Evolutionary conservation across 2,888 invertebrate genomes (phyloP).

Genomic region (Ennomos quercinarius): DNA sequence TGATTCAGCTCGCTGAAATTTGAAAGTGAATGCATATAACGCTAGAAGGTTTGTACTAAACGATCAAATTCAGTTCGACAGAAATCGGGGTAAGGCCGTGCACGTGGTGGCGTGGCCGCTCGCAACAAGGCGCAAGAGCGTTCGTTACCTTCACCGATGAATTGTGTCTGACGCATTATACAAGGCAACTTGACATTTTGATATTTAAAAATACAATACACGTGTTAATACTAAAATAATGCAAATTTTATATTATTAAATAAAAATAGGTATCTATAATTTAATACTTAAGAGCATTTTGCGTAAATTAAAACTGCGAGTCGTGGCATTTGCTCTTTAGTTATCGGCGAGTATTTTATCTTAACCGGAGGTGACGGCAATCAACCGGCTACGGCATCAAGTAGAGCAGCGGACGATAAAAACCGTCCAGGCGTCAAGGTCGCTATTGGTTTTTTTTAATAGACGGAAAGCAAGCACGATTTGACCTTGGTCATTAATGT

Average conservation of each 20-base stretch:
- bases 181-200: constrained; percentile 45
- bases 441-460: constrained; percentile 53
- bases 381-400: constrained; percentile 42
- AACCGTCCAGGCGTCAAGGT: constrained; percentile 65
- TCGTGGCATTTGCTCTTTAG: constrained; percentile 38
- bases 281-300: constrained; percentile 5
- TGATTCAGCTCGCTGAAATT: constrained; percentile 43
- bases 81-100: constrained; percentile 69
- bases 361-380: constrained; percentile 43
- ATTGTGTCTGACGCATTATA: constrained; percentile 45
- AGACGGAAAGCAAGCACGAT: constrained; percentile 62
- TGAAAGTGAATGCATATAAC: constrained; percentile 61
- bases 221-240: constrained; percentile 11
- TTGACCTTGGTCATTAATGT: constrained; percentile 70
- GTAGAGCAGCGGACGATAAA: constrained; percentile 54
- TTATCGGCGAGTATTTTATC: constrained; percentile 41
- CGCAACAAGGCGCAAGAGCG: constrained; percentile 51
- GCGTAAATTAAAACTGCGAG: constrained; percentile 18
- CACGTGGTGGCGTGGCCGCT: constrained; percentile 55
- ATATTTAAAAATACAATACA: constrained; percentile 45
- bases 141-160: constrained; percentile 57
- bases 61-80: constrained; percentile 60
- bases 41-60: constrained; percentile 62
- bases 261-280: no score
- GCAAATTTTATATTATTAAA: no score